phyloP scores from a whole-genome alignment of 2,797 vertebrate species.

The Octomys mimax region DNA sequence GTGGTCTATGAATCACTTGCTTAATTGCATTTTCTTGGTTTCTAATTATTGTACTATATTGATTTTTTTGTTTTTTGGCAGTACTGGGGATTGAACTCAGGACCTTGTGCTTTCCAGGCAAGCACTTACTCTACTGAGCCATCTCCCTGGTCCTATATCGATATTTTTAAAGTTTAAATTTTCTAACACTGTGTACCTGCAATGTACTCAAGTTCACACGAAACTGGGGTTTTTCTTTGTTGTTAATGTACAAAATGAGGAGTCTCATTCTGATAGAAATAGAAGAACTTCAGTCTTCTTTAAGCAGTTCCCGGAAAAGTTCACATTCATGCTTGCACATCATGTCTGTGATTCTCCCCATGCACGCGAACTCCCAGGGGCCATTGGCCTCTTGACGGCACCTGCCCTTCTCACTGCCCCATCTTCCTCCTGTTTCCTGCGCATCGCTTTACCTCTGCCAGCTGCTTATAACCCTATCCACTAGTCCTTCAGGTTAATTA shows the following conservation, averaged over 20 bases:
- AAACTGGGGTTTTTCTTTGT: not conserved
- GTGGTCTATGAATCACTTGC: not conserved
- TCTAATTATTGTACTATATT: constrained; percentile 10
- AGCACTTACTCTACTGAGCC: no score
- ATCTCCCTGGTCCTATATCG: no score
- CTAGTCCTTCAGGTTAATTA: not conserved
- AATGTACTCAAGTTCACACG: not conserved
- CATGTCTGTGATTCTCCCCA: not conserved
- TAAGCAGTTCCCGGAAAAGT: not conserved
- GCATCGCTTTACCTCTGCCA: not conserved
- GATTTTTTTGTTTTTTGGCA: not conserved
- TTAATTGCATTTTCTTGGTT: constrained; percentile 4
- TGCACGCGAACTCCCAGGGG: not conserved
- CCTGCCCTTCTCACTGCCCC: not conserved
- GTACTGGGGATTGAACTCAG: no score
- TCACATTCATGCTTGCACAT: not conserved
- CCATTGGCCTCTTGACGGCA: not conserved
- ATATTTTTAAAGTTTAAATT: constrained; percentile 18
- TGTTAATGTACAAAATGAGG: not conserved
- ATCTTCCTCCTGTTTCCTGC: not conserved
- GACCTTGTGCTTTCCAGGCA: no score
- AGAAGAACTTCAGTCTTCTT: not conserved
- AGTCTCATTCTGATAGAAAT: not conserved
- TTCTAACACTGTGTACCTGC: not conserved
- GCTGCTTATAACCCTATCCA: not conserved